Conservation (phyloP, 2,797 vertebrate species). For the Rhynchotus rufescens region DNA sequence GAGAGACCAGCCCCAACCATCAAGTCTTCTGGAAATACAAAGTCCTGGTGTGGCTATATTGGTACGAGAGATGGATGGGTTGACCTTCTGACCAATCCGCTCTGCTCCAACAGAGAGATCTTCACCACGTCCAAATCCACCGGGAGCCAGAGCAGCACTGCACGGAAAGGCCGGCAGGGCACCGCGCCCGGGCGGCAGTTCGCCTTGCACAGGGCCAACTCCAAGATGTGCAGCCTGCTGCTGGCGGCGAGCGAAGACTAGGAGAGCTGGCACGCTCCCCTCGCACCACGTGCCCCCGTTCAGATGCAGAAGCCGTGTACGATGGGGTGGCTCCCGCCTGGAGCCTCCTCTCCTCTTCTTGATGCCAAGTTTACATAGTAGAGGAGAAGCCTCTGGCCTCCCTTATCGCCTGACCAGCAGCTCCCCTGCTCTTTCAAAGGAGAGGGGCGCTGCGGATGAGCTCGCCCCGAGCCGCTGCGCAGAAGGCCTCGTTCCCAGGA, state of each 20-base stretch:
- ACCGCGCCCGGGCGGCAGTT: constrained; percentile 9
- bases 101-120: constrained; percentile 59
- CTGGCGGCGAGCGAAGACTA: not conserved
- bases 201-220: constrained; percentile 68
- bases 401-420: not conserved
- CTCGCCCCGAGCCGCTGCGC: not conserved
- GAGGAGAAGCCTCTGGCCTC: not conserved
- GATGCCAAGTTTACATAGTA: not conserved
- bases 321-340: not conserved
- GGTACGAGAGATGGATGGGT: not conserved
- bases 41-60: not conserved
- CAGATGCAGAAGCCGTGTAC: not conserved
- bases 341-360: not conserved
- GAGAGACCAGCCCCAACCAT: not conserved
- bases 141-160: not conserved
- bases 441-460: not conserved
- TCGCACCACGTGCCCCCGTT: not conserved
- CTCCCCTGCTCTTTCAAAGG: not conserved
- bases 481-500: not conserved
- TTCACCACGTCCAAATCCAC: constrained; percentile 51
- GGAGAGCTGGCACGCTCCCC: not conserved
- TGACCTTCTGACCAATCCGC: not conserved
- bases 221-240: constrained; percentile 68
- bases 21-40: not conserved
- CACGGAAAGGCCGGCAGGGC: constrained; percentile 35